Conservation (phyloP, 2,888 invertebrate genomes). For the Megaustenia siamemsis region DNA sequence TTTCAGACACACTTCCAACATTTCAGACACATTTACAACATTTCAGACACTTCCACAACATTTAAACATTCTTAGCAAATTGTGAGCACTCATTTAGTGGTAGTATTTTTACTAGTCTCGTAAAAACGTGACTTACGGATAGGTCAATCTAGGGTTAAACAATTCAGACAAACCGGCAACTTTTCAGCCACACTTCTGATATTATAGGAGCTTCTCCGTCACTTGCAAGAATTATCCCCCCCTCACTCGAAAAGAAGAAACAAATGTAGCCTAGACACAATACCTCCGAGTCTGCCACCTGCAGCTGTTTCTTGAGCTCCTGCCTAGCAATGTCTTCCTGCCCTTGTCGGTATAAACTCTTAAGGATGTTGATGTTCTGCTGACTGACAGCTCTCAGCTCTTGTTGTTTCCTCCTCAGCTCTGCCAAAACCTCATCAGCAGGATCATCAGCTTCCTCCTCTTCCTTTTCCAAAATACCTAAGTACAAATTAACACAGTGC, state of each 20-base stretch:
- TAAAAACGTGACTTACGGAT: too few relatives aligned
- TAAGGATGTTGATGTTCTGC: conserved; percentile 88
- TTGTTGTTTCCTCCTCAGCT: conserved; percentile 92
- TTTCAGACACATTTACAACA: neutral
- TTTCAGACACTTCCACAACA: neutral
- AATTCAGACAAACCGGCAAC: too few relatives aligned
- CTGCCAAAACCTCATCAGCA: conserved; percentile 89
- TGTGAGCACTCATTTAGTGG: too few relatives aligned
- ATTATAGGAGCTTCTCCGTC: too few relatives aligned
- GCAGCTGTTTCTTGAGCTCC: conserved; percentile 88
- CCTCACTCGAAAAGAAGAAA: too few relatives aligned
- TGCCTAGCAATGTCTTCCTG: conserved; percentile 90
- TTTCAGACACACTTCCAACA: neutral
- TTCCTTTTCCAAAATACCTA: conserved; percentile 78
- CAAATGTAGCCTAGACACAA: too few relatives aligned
- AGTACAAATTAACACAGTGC: neutral
- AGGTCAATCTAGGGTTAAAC: too few relatives aligned
- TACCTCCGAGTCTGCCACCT: conserved; percentile 84
- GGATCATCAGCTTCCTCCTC: conserved; percentile 80
- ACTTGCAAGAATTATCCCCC: too few relatives aligned
- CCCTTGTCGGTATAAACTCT: conserved; percentile 85
- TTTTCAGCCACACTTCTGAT: too few relatives aligned
- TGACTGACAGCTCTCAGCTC: conserved; percentile 82
- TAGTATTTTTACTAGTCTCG: too few relatives aligned
- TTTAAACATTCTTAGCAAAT: too few relatives aligned